phyloP scores from a whole-genome alignment of 2,113 vertebrate genomes.

The Gracilinanus agilis region DNA sequence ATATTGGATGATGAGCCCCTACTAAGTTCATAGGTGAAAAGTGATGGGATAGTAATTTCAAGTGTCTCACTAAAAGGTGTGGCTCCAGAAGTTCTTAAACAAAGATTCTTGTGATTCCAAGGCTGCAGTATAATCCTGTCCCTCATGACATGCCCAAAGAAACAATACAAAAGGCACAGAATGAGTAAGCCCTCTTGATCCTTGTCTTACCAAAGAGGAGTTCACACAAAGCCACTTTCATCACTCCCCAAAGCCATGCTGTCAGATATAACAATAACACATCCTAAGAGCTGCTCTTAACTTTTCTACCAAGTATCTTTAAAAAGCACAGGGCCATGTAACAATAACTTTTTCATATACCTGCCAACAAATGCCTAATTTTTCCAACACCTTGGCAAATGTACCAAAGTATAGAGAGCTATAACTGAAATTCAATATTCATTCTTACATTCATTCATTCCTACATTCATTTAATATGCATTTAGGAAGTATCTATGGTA shows the following conservation, averaged over 20 bases:
- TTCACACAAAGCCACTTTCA: background rate
- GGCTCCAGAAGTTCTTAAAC: background rate
- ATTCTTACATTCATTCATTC: background rate
- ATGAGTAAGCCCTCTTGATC: background rate
- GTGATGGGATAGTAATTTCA: background rate
- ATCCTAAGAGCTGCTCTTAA: background rate
- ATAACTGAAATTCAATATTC: background rate
- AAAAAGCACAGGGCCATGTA: background rate
- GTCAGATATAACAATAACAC: background rate
- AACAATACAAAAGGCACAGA: background rate
- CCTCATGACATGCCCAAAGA: background rate
- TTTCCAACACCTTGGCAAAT: background rate
- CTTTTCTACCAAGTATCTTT: background rate
- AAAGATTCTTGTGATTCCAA: background rate
- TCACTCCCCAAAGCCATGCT: background rate
- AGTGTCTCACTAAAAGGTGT: background rate
- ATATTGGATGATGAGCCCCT: background rate
- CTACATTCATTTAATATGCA: background rate
- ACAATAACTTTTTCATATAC: background rate
- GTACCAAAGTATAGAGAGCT: background rate
- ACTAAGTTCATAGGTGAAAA: background rate
- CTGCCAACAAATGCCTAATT: background rate
- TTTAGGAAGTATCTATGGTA: background rate
- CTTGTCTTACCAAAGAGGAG: background rate
- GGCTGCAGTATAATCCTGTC: background rate